Base-by-base conservation (phyloP, 2,113 vertebrate genomes). In the Ancistrus triradiatus region DNA sequence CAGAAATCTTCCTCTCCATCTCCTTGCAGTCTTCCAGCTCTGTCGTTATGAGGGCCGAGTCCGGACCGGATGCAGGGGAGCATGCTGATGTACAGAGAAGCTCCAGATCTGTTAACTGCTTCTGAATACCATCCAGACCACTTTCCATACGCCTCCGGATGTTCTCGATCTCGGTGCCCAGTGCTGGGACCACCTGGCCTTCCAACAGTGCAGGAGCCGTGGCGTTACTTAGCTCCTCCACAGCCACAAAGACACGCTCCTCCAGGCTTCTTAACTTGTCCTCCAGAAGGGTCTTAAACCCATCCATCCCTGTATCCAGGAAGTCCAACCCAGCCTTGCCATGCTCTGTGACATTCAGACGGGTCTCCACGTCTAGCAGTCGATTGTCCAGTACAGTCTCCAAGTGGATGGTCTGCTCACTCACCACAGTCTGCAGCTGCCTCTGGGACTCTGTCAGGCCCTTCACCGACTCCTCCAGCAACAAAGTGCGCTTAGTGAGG, bases 231-330 rank as follows among this genome's bases (percentile, higher is more conserved):
- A 90, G 77, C 77, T 94, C 93, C 69, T 90, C 90, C 0, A 93
- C 83, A 0, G 91, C 84, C 2, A 89, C 88, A 66, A 88, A 81
- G 71, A 98, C 81, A 35, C 89, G 89, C 59, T 94, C 91, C 78
- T 98, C 94, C n/a, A 98, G 79, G 14, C 70, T 89, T 82, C 90
- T 93, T 63, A 98, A 80, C 50, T 97, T 94, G 66, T 93, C 90
- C 13, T 98, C 93, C 60, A 97, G 78, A 18, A 77, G 42, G 24
- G 83, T 82, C 57, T 89, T 88, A 60, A 93, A 89, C 60, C 93
- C 87, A 9, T 92, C 90, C 22, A 72, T 13, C 65, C 63, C 60
- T 33, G 78, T 70, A 66, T 68, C 52, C 21, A 22, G 4, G 1
- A 2, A 51, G 25, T 31, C 61, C 1, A 33, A 28, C 79, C 75